phyloP scores from a whole-genome alignment of 2,113 vertebrate genomes.

The Mormoops blainvillei region DNA sequence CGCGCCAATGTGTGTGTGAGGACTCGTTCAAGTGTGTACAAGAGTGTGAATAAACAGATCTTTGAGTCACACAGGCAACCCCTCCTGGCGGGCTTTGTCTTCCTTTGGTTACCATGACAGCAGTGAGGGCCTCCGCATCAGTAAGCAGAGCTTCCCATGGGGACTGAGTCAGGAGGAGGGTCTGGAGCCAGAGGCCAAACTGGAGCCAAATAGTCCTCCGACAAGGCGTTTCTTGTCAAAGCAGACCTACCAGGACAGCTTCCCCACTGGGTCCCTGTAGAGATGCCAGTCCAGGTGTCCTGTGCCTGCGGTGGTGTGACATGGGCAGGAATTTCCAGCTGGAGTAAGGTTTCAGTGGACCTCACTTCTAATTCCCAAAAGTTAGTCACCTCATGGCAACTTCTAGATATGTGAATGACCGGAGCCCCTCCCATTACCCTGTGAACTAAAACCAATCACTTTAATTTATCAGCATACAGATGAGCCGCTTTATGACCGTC shows the following conservation, averaged over 20 bases:
- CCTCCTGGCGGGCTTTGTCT: constrained; percentile 58
- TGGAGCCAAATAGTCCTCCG: neutral
- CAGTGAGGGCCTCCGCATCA: constrained; percentile 44
- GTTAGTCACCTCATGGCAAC: neutral
- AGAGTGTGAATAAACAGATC: constrained; percentile 5
- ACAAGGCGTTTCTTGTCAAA: neutral
- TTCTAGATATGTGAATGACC: neutral
- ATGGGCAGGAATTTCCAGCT: neutral
- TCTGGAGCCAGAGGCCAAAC: neutral
- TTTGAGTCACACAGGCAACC: constrained; percentile 58
- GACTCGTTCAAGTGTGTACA: constrained; percentile 30
- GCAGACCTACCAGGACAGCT: neutral
- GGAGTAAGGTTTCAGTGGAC: neutral
- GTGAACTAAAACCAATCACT: neutral
- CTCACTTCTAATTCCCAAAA: neutral
- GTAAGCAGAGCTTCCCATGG: constrained; percentile 63
- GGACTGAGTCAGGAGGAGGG: neutral
- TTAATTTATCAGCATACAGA: neutral
- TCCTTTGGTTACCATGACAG: constrained; percentile 72
- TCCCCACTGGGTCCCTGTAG: neutral
- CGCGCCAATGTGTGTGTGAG: neutral
- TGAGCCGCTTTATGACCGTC: neutral
- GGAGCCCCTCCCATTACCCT: neutral
- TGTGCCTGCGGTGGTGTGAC: neutral
- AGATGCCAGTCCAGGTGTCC: neutral